phyloP scores from a whole-genome alignment of 1,140 invertebrate species.

The Aradophagus sp. region DNA sequence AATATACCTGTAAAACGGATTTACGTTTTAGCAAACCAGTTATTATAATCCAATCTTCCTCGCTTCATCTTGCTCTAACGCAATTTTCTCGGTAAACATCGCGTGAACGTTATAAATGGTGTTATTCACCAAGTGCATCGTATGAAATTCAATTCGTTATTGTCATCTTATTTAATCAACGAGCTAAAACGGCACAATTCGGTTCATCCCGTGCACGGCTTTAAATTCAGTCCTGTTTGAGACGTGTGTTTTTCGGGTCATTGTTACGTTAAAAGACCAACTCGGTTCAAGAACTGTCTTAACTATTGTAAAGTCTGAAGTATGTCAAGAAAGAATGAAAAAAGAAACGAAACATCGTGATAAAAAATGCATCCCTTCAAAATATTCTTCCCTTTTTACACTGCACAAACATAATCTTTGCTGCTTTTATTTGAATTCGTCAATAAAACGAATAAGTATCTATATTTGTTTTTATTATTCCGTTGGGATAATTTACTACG shows the following conservation, averaged over 20 bases:
- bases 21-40: too few relatives aligned
- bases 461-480: too few relatives aligned
- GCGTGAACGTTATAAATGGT: too few relatives aligned
- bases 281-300: constrained; percentile 33
- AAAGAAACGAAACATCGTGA: constrained; percentile 33
- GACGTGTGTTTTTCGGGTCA: constrained; percentile 21
- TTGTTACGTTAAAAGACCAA: constrained; percentile 45
- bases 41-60: too few relatives aligned
- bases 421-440: too few relatives aligned
- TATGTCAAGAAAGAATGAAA: constrained; percentile 48
- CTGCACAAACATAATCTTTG: constrained; percentile 6
- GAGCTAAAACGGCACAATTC: constrained; percentile 17
- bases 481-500: too few relatives aligned
- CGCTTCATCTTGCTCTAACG: too few relatives aligned
- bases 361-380: constrained; percentile 29
- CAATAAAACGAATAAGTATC: too few relatives aligned
- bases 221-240: constrained; percentile 22
- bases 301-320: constrained; percentile 47
- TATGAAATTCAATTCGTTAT: constrained; percentile 29
- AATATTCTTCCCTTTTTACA: constrained; percentile 14
- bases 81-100: too few relatives aligned
- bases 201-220: constrained; percentile 9
- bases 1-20: too few relatives aligned
- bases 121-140: constrained; percentile 6
- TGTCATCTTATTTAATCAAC: constrained; percentile 25